Conservation (phyloP, 1,140 invertebrate species). For the Megathymus violae region DNA sequence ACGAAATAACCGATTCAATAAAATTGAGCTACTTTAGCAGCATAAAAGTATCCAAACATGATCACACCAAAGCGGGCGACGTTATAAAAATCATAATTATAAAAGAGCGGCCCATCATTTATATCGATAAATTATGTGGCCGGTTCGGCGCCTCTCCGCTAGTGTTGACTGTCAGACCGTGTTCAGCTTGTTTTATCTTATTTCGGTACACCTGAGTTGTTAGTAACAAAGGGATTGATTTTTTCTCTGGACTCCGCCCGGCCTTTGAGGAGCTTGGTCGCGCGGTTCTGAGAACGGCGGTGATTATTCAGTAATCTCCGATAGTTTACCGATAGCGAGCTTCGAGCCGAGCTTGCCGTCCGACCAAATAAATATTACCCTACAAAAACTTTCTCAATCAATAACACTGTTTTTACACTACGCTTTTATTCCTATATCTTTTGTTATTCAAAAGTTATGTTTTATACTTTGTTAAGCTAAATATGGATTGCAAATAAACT, state of each 20-base stretch:
- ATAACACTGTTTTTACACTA: conserved; percentile 25
- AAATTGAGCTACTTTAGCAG: background rate
- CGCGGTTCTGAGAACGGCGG: conserved; percentile 63
- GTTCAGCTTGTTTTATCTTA: conserved; percentile 67
- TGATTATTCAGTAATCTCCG: conserved; percentile 71
- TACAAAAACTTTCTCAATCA: conserved; percentile 39
- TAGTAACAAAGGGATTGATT: conserved; percentile 80
- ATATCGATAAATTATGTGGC: conserved; percentile 58
- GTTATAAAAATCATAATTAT: conserved; percentile 27
- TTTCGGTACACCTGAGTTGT: conserved; percentile 77
- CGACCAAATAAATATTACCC: conserved; percentile 28
- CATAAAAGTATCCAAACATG: conserved; percentile 18
- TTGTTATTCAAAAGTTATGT: background rate
- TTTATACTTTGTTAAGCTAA: background rate
- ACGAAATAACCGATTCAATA: background rate
- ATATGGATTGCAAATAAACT: background rate
- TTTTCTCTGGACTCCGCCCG: conserved; percentile 64
- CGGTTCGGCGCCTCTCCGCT: conserved; percentile 54
- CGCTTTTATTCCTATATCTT: conserved; percentile 12
- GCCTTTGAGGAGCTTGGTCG: conserved; percentile 61
- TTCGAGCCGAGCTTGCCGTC: conserved; percentile 24
- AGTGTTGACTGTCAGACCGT: conserved; percentile 58
- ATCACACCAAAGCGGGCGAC: background rate
- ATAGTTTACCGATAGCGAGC: conserved; percentile 50
- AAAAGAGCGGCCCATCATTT: conserved; percentile 33